Base-by-base conservation (phyloP, 92 coral and sea anemone species). In the Diadumene lineata region DNA sequence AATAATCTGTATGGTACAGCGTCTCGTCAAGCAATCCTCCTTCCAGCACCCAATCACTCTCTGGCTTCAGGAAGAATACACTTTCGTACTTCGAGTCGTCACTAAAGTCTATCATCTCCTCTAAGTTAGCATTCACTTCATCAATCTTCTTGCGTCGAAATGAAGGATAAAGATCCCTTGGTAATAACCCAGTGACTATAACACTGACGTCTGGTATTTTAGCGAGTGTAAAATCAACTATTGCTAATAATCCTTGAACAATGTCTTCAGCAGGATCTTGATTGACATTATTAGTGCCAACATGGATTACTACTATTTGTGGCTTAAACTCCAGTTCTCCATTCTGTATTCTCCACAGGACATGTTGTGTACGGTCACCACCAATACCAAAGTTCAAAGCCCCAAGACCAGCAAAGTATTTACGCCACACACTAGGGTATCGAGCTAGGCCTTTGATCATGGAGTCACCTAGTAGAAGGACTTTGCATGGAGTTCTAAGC, bases 301-400 rank as follows among this genome's bases (percentile, higher is more conserved):
- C 92, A 28, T 92, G 98, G 23, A 92, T 69, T 0, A 94, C 98
- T 44, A 89, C 61, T 0, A 94, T 86, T 77, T 92, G 87, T 0
- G 97, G 97, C 18, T 73, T 69, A 58, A 92, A 84, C 48, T 92
- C 93, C 57, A 94, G 50, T 33, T 92, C 98, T 0, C 98, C 98
- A 69, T 94, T 89, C 60, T 90, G 89, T 9, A 94, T 79, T 34
- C 98, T 83, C 98, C 98, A 94, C 28, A 94, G 60, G 11, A 94
- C 98, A 78, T 94, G 98, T 73, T 94, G 98, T 15, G 97, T 90
- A 38, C 93, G 87, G 66, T 94, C 98, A 2, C 98, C 98, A 27
- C 97, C 92, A 17, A 94, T 79, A 31, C 98, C 98, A 82, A 94
- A 89, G 82, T 89, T 89, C 18, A 94, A 74, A 13, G 97, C 88